A percentile compares a stretch with the other conserved stretches of the same genome.
phyloP scores from a whole-genome alignment of 2,888 invertebrate genomes.

The Papilio gigon region DNA sequence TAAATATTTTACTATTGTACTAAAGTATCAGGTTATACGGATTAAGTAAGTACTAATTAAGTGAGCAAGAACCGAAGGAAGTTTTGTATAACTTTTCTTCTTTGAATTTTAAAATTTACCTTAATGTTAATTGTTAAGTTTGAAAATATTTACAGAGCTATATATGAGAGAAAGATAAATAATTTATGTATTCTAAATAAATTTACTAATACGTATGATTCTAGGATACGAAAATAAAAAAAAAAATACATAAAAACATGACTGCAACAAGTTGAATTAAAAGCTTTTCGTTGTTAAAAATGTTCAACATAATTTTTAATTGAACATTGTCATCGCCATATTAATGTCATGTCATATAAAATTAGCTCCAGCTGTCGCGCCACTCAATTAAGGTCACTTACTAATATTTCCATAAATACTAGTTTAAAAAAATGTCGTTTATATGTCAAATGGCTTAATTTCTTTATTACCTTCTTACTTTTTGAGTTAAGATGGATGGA shows the following conservation, averaged over 20 bases:
- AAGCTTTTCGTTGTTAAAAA: background rate
- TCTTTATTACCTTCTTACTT: too few species aligned
- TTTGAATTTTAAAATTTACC: too few species aligned
- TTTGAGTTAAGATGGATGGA: too few species aligned
- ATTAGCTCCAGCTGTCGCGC: constrained; percentile 60
- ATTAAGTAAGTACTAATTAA: too few species aligned
- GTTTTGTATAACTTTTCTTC: too few species aligned
- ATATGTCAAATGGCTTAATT: too few species aligned
- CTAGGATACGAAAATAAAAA: too few species aligned
- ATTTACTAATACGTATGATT: background rate
- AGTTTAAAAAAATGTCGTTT: constrained; percentile 27
- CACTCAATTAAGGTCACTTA: constrained; percentile 73
- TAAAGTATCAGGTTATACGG: too few species aligned
- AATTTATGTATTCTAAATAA: background rate
- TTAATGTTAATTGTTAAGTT: constrained; percentile 13
- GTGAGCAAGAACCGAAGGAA: too few species aligned
- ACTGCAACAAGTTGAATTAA: background rate
- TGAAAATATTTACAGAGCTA: constrained; percentile 4
- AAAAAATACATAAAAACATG: background rate
- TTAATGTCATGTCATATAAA: constrained; percentile 50
- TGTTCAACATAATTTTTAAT: constrained; percentile 16
- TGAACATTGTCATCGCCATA: constrained; percentile 14
- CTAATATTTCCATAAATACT: constrained; percentile 42
- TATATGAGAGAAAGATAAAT: constrained; percentile 4
- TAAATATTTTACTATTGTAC: too few species aligned